These are phyloP conservation scores for Onychomys torridus DNA, from an alignment of 2,797 vertebrate genomes.

Conservation along the genomic window DNA sequence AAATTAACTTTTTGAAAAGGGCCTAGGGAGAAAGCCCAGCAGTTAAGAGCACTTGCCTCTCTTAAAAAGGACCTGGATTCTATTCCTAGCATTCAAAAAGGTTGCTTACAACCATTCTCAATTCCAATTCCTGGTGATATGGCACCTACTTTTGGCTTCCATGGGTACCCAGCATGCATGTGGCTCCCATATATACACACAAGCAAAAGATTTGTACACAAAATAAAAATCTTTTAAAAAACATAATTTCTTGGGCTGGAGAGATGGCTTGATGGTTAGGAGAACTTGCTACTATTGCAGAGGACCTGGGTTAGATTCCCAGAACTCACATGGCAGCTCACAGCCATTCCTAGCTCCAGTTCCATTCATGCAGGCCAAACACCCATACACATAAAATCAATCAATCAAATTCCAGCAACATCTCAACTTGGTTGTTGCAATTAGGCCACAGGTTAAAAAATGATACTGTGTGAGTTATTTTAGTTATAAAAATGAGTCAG, in stretches of 20 bases:
- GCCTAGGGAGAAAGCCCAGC: neutral
- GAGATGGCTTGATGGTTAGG: neutral
- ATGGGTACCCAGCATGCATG: neutral
- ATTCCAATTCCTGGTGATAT: neutral
- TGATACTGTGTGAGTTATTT: slow-evolving; percentile 13
- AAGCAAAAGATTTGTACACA: neutral
- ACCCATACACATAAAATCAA: neutral
- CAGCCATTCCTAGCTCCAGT: neutral
- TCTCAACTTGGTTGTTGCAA: neutral
- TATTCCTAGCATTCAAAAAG: neutral
- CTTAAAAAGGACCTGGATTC: neutral
- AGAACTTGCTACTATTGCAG: neutral
- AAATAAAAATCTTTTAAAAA: neutral
- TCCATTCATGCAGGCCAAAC: neutral
- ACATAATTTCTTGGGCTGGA: neutral
- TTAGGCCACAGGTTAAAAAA: slow-evolving; percentile 13
- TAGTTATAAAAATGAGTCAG: slow-evolving; percentile 3
- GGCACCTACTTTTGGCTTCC: neutral
- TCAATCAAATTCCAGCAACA: neutral
- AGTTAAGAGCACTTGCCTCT: neutral
- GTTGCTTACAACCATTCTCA: no score
- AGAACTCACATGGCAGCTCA: neutral
- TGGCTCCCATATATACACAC: neutral
- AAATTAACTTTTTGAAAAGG: neutral
- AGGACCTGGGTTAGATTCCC: no score